These are phyloP conservation scores for Dreissena rostriformis DNA, from an alignment of 1,140 invertebrate species.

Conservation along the genomic window DNA sequence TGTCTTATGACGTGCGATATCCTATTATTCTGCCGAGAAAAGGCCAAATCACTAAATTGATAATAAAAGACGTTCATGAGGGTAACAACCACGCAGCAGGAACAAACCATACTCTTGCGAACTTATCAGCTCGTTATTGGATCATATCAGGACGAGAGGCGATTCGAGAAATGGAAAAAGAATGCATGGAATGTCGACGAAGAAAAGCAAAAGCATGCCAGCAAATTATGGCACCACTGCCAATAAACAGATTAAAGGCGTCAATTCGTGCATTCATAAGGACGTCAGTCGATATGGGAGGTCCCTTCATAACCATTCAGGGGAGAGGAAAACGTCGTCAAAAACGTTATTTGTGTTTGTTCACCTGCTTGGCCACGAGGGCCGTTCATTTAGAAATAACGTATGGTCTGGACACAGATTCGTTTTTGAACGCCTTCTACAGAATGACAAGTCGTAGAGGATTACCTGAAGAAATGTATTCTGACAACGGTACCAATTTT, in stretches of 20 bases:
- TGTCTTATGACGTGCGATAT: no score
- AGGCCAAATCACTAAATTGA: no score
- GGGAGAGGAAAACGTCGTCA: slow-evolving; percentile 43
- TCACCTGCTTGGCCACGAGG: slow-evolving; percentile 5
- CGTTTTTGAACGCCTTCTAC: slow-evolving; percentile 37
- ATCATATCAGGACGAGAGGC: no score
- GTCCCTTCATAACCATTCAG: slow-evolving; percentile 15
- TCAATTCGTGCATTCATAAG: slow-evolving; percentile 15
- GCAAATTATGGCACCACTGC: slow-evolving; percentile 32
- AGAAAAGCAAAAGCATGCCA: no score
- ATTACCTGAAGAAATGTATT: slow-evolving; percentile 16
- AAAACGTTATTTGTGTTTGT: slow-evolving; percentile 29
- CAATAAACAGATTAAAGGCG: background rate
- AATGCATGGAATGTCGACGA: no score
- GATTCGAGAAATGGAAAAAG: no score
- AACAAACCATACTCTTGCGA: no score
- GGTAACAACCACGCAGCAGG: no score
- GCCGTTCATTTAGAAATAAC: slow-evolving; percentile 30
- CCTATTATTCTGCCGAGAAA: no score
- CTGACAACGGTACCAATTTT: slow-evolving; percentile 35
- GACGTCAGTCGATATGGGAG: slow-evolving; percentile 17
- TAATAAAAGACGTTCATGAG: no score
- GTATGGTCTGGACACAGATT: slow-evolving; percentile 22
- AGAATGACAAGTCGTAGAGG: slow-evolving; percentile 27
- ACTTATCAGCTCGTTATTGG: no score